A percentile compares a stretch with the other conserved stretches of the same genome.
These are phyloP conservation scores for Hoplodrina blanda DNA, from an alignment of 2,888 invertebrate genomes.

Conservation along the genomic window DNA sequence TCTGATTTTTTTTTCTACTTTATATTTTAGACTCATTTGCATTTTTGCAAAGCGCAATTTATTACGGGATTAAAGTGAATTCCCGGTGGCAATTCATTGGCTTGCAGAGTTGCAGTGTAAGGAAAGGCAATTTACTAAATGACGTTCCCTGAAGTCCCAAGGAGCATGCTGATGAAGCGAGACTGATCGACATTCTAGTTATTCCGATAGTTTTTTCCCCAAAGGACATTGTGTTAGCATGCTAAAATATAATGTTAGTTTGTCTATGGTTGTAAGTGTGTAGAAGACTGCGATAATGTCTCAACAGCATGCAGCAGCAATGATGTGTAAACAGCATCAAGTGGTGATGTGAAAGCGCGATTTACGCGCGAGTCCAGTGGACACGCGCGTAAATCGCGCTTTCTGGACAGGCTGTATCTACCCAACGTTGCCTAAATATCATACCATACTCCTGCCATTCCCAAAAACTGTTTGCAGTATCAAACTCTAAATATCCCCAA, in stretches of 20 bases:
- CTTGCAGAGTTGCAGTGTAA: slow-evolving; percentile 7
- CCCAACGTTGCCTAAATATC: too few relatives aligned
- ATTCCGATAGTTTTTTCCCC: slow-evolving; percentile 15
- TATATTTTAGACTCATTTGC: slow-evolving; percentile 31
- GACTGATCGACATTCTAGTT: slow-evolving; percentile 10
- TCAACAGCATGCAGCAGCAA: too few relatives aligned
- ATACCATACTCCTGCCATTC: too few relatives aligned
- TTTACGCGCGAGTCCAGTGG: too few relatives aligned
- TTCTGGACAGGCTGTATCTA: too few relatives aligned
- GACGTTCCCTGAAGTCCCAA: slow-evolving; percentile 16
- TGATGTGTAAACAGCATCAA: too few relatives aligned
- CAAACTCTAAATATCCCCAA: too few relatives aligned
- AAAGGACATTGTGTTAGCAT: not conserved
- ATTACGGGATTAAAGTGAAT: slow-evolving; percentile 38
- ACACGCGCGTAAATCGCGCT: too few relatives aligned
- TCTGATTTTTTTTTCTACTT: slow-evolving; percentile 30
- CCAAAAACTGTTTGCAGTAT: too few relatives aligned
- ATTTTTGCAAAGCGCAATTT: slow-evolving; percentile 45
- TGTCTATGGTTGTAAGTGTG: too few relatives aligned
- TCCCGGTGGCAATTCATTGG: slow-evolving; percentile 24
- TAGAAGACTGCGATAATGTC: too few relatives aligned
- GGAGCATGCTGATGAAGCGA: slow-evolving; percentile 19
- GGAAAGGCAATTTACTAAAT: slow-evolving; percentile 46
- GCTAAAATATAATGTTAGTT: slow-evolving; percentile 1
- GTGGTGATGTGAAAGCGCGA: too few relatives aligned